Evolutionary conservation across 2,888 invertebrate genomes (phyloP).

Genomic region (Sphinx pinastri): DNA sequence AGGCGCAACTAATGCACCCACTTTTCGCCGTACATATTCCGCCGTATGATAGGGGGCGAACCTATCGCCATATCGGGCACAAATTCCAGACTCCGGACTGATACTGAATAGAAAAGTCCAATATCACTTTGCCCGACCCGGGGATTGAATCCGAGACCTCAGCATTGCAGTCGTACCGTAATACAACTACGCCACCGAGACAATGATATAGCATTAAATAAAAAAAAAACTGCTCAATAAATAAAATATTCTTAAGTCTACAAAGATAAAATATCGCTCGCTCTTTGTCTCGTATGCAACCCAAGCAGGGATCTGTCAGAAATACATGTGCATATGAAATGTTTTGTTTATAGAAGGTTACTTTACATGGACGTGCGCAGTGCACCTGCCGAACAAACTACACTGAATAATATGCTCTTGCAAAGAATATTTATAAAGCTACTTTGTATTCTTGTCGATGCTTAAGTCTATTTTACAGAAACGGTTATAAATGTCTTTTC

Average conservation of each 20-base stretch:
- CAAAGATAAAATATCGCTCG: background rate
- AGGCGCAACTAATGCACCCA: too few species aligned
- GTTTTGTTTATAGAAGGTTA: slow-evolving; percentile 8
- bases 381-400: background rate
- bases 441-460: background rate
- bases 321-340: slow-evolving; percentile 18
- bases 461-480: background rate
- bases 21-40: too few species aligned
- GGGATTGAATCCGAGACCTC: too few species aligned
- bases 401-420: slow-evolving; percentile 1
- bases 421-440: background rate
- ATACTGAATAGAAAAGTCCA: too few species aligned
- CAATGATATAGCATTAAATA: background rate
- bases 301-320: slow-evolving; percentile 6
- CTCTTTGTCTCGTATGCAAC: background rate
- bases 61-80: too few species aligned
- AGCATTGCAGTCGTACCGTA: too few species aligned
- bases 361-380: background rate
- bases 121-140: too few species aligned
- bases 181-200: too few species aligned
- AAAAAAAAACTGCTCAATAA: background rate
- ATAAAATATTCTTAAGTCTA: background rate
- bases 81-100: too few species aligned
- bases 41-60: too few species aligned
- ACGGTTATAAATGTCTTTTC: background rate